These are phyloP conservation scores for Perccottus glenii DNA, from an alignment of 2,113 vertebrate species.

Conservation along the genomic window DNA sequence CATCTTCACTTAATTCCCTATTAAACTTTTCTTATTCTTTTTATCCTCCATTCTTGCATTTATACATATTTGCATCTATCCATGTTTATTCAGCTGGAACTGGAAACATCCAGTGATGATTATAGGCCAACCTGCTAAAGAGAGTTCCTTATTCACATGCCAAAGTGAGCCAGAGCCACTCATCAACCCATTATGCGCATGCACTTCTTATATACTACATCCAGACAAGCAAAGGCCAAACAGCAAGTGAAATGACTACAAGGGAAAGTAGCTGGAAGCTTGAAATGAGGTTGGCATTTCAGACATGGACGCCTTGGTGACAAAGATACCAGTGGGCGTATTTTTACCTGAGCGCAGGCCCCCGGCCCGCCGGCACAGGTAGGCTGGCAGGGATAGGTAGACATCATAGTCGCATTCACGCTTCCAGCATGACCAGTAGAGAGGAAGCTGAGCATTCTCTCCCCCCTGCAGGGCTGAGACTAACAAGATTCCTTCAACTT, in stretches of 20 bases:
- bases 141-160: slow-evolving; percentile 44
- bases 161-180: slow-evolving; percentile 7
- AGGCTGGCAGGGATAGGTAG: slow-evolving; percentile 84
- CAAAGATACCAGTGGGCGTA: slow-evolving; percentile 46
- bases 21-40: slow-evolving; percentile 15
- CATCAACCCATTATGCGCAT: slow-evolving; percentile 52
- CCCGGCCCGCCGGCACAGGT: slow-evolving; percentile 83
- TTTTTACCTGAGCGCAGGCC: slow-evolving; percentile 83
- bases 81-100: slow-evolving; percentile 24
- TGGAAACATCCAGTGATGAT: slow-evolving; percentile 39
- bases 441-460: slow-evolving; percentile 79
- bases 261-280: slow-evolving; percentile 37
- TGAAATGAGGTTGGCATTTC: slow-evolving; percentile 52
- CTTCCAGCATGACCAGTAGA: slow-evolving; percentile 87
- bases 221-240: slow-evolving; percentile 56
- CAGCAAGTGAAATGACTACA: slow-evolving; percentile 36
- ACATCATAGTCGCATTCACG: slow-evolving; percentile 84
- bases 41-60: slow-evolving; percentile 20
- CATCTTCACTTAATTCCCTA: slow-evolving; percentile 35
- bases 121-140: slow-evolving; percentile 37
- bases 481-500: slow-evolving; percentile 73
- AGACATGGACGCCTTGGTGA: slow-evolving; percentile 52
- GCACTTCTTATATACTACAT: slow-evolving; percentile 54
- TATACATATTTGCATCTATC: slow-evolving; percentile 20
- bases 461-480: slow-evolving; percentile 82